Base-by-base conservation (phyloP, 1,140 invertebrate genomes). In the Drosophila nigrodunni region DNA sequence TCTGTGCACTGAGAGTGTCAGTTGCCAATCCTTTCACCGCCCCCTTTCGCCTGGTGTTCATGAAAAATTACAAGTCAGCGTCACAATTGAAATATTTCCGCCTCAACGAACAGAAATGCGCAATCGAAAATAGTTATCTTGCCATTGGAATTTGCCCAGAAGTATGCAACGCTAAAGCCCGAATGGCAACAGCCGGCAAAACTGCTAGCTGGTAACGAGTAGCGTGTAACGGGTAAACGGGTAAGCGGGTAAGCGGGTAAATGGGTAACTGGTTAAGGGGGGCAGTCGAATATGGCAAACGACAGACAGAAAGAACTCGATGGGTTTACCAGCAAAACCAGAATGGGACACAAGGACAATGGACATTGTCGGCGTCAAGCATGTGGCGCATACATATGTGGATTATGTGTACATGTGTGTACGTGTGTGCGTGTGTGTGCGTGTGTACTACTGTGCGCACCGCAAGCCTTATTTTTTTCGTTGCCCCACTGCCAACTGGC, bases 11-110 rank as follows among this genome's bases (percentile, higher is more conserved):
- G 46, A 52, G 54, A 62, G 73, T 75, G 73, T 64, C 76, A 68
- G 70, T 80, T 74, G 72, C 66, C 65, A 54, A 44, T 35, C 50
- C 9, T 43, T 13, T 35, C 10, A 6, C 2, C 18, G 2, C 18
- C 30, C 13, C 7, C 25, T 25, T 15, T 7, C 10, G 8, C 18
- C 35, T 60, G 37, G 80, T 77, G 80, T 89, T 79, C 75, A 85
- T 89, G 86, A 89, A 90, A 89, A 89, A 89, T 89, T 90, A 89
- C 85, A 89, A 89, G 85, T 89, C 85, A 89, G 85, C 85, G 70
- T 73, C 85, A 90, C 85, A 89, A 89, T 89, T 89, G 85, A 89
- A 89, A 89, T 89, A 89, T 90, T 89, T 89, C 78, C 86, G 86
- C 81, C 81, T 85, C 81, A 85, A 80, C 78, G 86, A 77, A 85